These are phyloP conservation scores for Lucilia sericata DNA, from an alignment of 1,140 invertebrate species.

Conservation along the genomic window DNA sequence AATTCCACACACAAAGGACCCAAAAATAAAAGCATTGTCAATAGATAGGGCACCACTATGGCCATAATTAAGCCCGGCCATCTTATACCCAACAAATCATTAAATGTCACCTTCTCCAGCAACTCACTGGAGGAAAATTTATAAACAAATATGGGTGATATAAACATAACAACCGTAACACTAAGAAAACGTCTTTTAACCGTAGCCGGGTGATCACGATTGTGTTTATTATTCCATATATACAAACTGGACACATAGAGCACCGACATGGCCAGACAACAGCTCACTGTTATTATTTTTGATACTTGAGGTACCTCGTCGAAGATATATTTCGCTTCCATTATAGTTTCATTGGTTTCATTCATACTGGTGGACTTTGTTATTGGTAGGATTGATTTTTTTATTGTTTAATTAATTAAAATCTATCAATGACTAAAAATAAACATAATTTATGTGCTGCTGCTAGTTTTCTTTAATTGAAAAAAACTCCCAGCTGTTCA, in stretches of 20 bases:
- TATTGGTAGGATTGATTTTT: background rate
- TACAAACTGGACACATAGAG: conserved; percentile 87
- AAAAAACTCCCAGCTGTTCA: background rate
- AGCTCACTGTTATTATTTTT: conserved; percentile 67
- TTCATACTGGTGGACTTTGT: conserved; percentile 24
- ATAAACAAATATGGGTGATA: conserved; percentile 83
- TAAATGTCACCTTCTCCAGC: conserved; percentile 74
- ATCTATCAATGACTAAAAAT: background rate
- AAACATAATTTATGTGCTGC: background rate
- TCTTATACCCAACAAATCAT: conserved; percentile 82
- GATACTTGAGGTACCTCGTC: conserved; percentile 56
- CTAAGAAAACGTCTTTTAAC: conserved; percentile 90
- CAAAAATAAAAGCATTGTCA: conserved; percentile 88
- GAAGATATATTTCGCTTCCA: conserved; percentile 22
- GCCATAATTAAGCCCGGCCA: conserved; percentile 80
- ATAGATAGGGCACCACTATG: conserved; percentile 78
- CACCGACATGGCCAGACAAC: conserved; percentile 79
- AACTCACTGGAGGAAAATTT: conserved; percentile 74
- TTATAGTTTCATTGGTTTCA: conserved; percentile 37
- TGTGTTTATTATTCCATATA: conserved; percentile 80
- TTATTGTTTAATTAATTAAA: background rate
- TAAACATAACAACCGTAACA: conserved; percentile 82
- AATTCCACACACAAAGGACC: conserved; percentile 83
- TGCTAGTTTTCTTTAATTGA: background rate
- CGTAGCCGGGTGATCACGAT: conserved; percentile 87